Evolutionary conservation across 2,113 vertebrate species (phyloP).

Genomic region (Collichthys lucidus): DNA sequence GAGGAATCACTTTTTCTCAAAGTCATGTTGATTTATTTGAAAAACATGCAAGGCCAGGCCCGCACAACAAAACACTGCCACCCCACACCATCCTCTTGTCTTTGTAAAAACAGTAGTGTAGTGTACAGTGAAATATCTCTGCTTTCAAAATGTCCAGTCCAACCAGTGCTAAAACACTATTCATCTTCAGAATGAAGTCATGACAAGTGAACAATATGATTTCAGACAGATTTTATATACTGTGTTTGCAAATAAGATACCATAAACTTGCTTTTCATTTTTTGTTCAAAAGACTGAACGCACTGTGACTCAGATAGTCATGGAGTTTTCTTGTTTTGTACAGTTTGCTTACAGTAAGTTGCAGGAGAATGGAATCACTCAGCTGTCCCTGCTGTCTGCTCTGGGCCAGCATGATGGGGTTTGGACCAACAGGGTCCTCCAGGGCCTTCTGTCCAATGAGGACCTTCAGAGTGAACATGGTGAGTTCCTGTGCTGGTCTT

Average conservation of each 20-base stretch:
- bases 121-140: neutral
- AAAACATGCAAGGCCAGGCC: neutral
- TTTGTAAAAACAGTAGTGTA: too few species aligned
- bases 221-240: neutral
- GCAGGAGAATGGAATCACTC: slow-evolving; percentile 88
- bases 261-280: neutral
- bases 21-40: neutral
- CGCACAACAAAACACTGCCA: neutral
- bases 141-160: slow-evolving; percentile 1
- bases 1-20: neutral
- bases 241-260: neutral
- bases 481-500: slow-evolving; percentile 50
- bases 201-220: neutral
- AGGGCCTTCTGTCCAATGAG: slow-evolving; percentile 87
- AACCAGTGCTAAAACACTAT: neutral
- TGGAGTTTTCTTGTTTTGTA: slow-evolving; percentile 11
- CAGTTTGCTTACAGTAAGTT: slow-evolving; percentile 89
- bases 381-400: slow-evolving; percentile 87
- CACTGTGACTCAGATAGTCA: neutral
- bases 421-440: slow-evolving; percentile 89
- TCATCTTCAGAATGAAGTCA: neutral
- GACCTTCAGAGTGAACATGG: slow-evolving; percentile 85
- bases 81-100: neutral
- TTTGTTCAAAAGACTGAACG: neutral
- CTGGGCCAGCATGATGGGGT: slow-evolving; percentile 88